phyloP scores from a whole-genome alignment of 2,797 vertebrate species.

The Bovichtus variegatus region DNA sequence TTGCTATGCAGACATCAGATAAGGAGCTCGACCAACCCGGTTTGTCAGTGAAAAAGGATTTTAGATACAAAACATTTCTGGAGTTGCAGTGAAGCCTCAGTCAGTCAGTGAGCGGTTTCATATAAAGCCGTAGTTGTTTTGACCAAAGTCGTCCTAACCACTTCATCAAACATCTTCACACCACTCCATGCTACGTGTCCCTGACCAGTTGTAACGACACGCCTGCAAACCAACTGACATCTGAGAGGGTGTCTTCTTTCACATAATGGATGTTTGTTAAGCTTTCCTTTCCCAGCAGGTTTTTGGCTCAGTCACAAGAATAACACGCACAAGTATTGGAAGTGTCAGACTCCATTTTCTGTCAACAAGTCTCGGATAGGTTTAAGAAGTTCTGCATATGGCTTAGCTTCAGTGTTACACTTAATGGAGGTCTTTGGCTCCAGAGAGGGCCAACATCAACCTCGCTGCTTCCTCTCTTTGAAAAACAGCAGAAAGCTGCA shows the following conservation, averaged over 20 bases:
- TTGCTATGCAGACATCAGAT: neutral
- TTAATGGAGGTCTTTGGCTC: conserved; percentile 91
- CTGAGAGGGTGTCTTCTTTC: conserved; percentile 64
- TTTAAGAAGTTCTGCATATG: conserved; percentile 64
- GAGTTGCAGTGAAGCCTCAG: conserved; percentile 38
- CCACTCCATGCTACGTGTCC: neutral
- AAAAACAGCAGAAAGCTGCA: conserved; percentile 78
- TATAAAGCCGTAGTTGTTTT: conserved; percentile 42
- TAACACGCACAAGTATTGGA: conserved; percentile 87
- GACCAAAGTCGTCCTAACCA: conserved; percentile 31
- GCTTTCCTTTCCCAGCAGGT: conserved; percentile 58
- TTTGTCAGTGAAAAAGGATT: conserved; percentile 9
- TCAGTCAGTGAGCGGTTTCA: conserved; percentile 43
- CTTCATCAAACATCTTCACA: conserved; percentile 47
- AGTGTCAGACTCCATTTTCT: conserved; percentile 85
- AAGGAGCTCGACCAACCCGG: neutral
- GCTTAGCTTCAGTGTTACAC: conserved; percentile 83
- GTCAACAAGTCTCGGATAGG: conserved; percentile 80
- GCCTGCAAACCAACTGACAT: conserved; percentile 65
- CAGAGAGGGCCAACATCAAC: conserved; percentile 89
- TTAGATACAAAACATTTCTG: conserved; percentile 21
- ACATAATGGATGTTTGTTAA: conserved; percentile 73
- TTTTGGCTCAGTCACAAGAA: conserved; percentile 72
- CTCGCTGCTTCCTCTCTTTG: conserved; percentile 87
- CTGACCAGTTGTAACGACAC: conserved; percentile 45